Conservation (phyloP, 2,888 invertebrate genomes). For the Eurytoma adleriae region DNA sequence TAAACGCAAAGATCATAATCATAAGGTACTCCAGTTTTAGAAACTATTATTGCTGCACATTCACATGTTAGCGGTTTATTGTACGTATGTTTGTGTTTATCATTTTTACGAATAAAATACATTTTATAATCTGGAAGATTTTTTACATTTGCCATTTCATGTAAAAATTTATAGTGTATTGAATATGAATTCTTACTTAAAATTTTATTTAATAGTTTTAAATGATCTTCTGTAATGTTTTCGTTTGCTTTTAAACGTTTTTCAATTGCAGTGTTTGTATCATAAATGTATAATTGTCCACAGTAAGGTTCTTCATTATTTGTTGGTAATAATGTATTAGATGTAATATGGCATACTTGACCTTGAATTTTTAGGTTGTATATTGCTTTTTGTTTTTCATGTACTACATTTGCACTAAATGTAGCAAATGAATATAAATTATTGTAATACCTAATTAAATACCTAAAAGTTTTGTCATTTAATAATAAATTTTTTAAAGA, state of each 20-base stretch:
- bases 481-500: too few species aligned
- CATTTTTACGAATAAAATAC: constrained; percentile 9
- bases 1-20: constrained; percentile 22
- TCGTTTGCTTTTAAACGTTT: not conserved
- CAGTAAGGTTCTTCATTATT: not conserved
- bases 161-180: not conserved
- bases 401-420: too few species aligned
- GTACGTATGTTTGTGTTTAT: not conserved
- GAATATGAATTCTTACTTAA: not conserved
- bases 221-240: too few species aligned
- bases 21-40: not conserved
- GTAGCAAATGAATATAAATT: too few species aligned
- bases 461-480: too few species aligned
- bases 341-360: too few species aligned
- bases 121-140: not conserved
- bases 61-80: constrained; percentile 8
- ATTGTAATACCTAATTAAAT: too few species aligned
- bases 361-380: too few species aligned
- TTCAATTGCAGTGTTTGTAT: not conserved
- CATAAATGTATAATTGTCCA: not conserved
- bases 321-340: too few species aligned
- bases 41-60: constrained; percentile 15
- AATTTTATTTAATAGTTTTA: not conserved
- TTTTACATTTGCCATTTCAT: not conserved
- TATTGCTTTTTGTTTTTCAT: too few species aligned